Base-by-base conservation (phyloP, 2,797 vertebrate genomes). In the Alcedo atthis region DNA sequence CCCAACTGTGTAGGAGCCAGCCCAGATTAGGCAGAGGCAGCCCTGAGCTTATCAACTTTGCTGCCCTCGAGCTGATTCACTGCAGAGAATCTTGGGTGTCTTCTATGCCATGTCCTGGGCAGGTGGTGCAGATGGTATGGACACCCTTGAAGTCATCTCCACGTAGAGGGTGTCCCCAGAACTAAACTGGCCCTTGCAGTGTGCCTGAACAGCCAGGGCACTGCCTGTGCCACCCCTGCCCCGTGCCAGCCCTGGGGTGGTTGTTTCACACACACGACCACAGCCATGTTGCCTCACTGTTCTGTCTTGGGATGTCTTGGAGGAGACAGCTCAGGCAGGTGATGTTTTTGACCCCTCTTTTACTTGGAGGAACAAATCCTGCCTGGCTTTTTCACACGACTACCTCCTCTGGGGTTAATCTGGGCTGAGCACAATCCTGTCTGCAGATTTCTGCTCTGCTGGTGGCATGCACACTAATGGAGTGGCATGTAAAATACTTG, bases 401-500 rank as follows among this genome's bases (percentile, higher is more conserved):
- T 33, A 15, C 11, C 63, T 85, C 68, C 57, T 77, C 54, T 8
- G 40, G 78, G 64, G 68, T 94, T 63, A 87, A 87, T 82, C 91
- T 25, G 58, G 48, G 57, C 61, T 87, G 71, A 73, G 55, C 55
- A 57, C 81, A 91, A 4, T 33, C 53, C 84, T 45, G 33, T 32
- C 75, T 86, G 51, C 81, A 74, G 86, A 28, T 67, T 90, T 78
- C 79, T 81, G 82, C 76, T 78, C 81, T 93, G 84, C 73, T 61
- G 43, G 57, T 89, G 69, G 81, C 58, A 28, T 20, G 58, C 43
- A 46, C 49, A 13, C 69, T 81, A 89, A 87, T 28, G 40, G 84
- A 59, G 66, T 4, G 11, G 73, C 76, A 58, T 57, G 63, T 90
- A 77, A 94, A 90, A 68, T 82, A 70, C 68, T 92, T 71, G 37